Conservation (phyloP, 1,140 invertebrate species). For the Bilobella aurantiaca region DNA sequence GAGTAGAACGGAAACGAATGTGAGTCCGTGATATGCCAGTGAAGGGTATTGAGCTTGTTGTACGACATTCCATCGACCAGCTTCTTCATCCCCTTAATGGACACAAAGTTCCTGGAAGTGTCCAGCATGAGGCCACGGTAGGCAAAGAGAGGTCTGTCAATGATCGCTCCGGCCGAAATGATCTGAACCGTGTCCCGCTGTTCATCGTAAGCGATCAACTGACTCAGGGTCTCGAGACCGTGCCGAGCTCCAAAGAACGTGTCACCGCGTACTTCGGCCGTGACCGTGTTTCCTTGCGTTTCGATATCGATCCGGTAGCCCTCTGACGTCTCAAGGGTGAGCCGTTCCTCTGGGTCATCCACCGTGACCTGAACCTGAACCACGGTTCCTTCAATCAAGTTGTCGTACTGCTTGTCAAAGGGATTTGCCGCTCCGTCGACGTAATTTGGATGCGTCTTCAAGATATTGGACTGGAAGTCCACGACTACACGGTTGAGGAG, state of each 20-base stretch:
- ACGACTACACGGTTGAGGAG: conserved; percentile 32
- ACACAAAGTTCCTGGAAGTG: conserved; percentile 37
- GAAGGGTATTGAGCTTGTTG: conserved; percentile 40
- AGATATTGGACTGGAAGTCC: conserved; percentile 34
- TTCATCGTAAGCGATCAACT: conserved; percentile 37
- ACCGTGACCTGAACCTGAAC: conserved; percentile 33
- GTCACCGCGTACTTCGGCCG: conserved; percentile 34
- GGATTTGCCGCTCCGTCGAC: conserved; percentile 31
- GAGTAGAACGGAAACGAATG: conserved; percentile 41
- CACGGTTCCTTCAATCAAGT: conserved; percentile 35
- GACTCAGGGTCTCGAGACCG: conserved; percentile 37
- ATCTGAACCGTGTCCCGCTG: conserved; percentile 34
- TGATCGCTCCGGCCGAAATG: conserved; percentile 33
- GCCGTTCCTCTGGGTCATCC: conserved; percentile 33
- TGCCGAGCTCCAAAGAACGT: conserved; percentile 39
- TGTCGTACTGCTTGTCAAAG: conserved; percentile 35
- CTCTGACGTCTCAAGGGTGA: conserved; percentile 34
- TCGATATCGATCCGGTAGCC: conserved; percentile 35
- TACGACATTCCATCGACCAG: conserved; percentile 40
- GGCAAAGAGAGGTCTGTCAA: conserved; percentile 36
- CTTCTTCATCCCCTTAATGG: conserved; percentile 36
- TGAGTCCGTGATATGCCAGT: conserved; percentile 41
- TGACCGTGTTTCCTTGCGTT: conserved; percentile 34
- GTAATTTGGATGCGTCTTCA: conserved; percentile 33
- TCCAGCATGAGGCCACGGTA: conserved; percentile 36